Evolutionary conservation across 1,140 invertebrate species (phyloP).

Genomic region (Ylistrum balloti): DNA sequence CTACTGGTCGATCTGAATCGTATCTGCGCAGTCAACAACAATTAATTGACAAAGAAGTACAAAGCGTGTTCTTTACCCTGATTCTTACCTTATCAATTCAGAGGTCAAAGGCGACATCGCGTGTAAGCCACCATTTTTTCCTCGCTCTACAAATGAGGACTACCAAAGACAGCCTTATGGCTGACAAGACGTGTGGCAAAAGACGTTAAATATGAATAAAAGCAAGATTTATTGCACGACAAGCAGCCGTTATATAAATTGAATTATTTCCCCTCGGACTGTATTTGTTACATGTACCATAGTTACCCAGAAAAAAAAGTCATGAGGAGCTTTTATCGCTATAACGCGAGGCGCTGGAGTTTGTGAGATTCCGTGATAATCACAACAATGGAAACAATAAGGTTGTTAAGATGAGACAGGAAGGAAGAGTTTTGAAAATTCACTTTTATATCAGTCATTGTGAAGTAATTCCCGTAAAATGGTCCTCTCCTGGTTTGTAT

Average conservation of each 20-base stretch:
- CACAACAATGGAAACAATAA: too few species aligned
- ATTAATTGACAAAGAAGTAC: background rate
- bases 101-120: background rate
- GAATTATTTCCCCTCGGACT: background rate
- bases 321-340: background rate
- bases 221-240: background rate
- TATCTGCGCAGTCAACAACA: too few species aligned
- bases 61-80: background rate
- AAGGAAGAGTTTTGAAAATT: too few species aligned
- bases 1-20: too few species aligned
- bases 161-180: background rate
- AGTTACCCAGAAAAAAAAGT: background rate
- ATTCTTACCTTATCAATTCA: background rate
- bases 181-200: background rate
- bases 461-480: too few species aligned
- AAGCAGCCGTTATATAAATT: background rate
- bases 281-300: background rate
- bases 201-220: background rate
- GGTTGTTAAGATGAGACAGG: too few species aligned
- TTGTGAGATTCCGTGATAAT: background rate
- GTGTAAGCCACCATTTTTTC: slow-evolving; percentile 30
- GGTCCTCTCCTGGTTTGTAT: too few species aligned
- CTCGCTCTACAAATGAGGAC: background rate
- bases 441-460: too few species aligned
- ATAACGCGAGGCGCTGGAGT: background rate